Percentiles rank a stretch among this genome's conserved stretches.
phyloP scores from a whole-genome alignment of 2,888 invertebrate species.

The Dryococelus australis region DNA sequence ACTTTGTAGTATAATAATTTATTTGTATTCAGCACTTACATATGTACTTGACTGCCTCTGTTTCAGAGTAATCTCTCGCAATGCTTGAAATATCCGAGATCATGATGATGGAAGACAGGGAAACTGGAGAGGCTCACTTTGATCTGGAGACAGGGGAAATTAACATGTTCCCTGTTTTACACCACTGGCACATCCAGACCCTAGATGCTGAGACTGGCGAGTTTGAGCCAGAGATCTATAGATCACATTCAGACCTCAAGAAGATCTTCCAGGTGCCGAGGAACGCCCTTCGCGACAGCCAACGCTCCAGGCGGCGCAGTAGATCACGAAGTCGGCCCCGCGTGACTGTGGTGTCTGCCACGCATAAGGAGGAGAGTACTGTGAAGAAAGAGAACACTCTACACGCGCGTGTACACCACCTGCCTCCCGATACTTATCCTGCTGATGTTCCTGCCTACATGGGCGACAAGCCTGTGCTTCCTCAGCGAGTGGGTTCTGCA shows the following conservation, averaged over 20 bases:
- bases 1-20: too few species aligned
- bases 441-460: slow-evolving; percentile 63
- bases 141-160: slow-evolving; percentile 38
- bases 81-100: not conserved
- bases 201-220: slow-evolving; percentile 66
- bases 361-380: slow-evolving; percentile 37
- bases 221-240: slow-evolving; percentile 51
- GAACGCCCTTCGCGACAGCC: slow-evolving; percentile 21
- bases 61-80: not conserved
- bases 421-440: slow-evolving; percentile 25
- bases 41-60: not conserved
- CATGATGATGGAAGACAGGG: slow-evolving; percentile 56
- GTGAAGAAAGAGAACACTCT: not conserved
- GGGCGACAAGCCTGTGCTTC: slow-evolving; percentile 62
- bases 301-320: not conserved
- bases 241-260: not conserved
- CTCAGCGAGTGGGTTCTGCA: slow-evolving; percentile 70
- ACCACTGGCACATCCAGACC: slow-evolving; percentile 52
- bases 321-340: not conserved
- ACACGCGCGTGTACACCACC: slow-evolving; percentile 34
- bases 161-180: not conserved
- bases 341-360: slow-evolving; percentile 44
- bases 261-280: slow-evolving; percentile 44
- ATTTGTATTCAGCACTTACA: too few species aligned
- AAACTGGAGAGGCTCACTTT: slow-evolving; percentile 63